A percentile compares a stretch with the other conserved stretches of the same genome.
Conservation (phyloP, 2,888 invertebrate species). For the Julus scandinavius region DNA sequence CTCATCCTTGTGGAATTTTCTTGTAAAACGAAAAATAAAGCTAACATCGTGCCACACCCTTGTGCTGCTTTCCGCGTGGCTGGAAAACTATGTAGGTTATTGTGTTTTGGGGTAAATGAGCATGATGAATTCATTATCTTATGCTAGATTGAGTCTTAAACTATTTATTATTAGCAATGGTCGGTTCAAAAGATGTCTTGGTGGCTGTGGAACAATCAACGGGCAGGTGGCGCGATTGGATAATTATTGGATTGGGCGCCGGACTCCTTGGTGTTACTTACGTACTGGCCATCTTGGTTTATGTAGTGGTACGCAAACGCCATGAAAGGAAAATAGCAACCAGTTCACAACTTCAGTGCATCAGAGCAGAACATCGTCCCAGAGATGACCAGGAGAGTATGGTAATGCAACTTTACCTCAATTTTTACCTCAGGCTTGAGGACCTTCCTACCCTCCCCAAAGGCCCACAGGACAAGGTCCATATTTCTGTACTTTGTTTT, state of each 20-base stretch:
- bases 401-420: background rate
- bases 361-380: background rate
- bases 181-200: background rate
- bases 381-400: background rate
- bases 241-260: conserved; percentile 19
- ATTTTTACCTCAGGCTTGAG: no score
- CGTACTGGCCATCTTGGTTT: conserved; percentile 48
- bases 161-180: background rate
- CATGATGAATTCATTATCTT: no score
- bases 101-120: background rate
- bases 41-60: conserved; percentile 11
- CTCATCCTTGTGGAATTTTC: conserved; percentile 9
- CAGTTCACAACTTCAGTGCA: background rate
- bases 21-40: background rate
- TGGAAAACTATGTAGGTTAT: background rate
- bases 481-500: no score
- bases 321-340: background rate
- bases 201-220: background rate
- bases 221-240: conserved; percentile 43
- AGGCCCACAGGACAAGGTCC: no score
- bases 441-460: no score
- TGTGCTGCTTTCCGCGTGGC: conserved; percentile 30
- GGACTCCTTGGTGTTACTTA: conserved; percentile 51
- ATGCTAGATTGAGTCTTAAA: no score
- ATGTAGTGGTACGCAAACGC: background rate